These are phyloP conservation scores for Penelope pileata DNA, from an alignment of 2,113 vertebrate species.

Conservation along the genomic window DNA sequence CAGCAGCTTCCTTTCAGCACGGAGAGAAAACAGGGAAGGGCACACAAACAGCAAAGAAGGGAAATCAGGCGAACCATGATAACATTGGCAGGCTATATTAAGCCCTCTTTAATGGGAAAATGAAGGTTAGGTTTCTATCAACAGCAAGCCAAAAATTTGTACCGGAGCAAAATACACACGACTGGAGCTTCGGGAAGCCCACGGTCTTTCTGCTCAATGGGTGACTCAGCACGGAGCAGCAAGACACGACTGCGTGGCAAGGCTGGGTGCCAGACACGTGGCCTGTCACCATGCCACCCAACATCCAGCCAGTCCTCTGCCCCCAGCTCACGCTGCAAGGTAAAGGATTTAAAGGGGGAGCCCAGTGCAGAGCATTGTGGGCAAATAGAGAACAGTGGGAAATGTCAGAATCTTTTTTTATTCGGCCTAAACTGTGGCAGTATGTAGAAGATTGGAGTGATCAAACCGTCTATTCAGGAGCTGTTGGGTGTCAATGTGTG, in stretches of 20 bases:
- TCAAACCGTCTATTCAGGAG: not conserved
- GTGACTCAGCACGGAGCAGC: not conserved
- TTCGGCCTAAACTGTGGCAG: not conserved
- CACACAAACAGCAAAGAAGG: not conserved
- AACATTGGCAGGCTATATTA: not conserved
- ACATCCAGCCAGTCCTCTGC: not conserved
- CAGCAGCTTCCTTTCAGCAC: not conserved
- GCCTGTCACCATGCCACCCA: not conserved
- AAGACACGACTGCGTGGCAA: fast-evolving
- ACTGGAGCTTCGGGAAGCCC: not conserved
- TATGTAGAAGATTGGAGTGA: not conserved
- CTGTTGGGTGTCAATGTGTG: fast-evolving
- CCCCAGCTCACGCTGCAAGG: no score
- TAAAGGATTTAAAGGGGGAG: no score
- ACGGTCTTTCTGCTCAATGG: fast-evolving
- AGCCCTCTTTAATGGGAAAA: not conserved
- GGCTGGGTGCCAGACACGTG: fast-evolving
- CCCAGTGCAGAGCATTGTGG: not conserved
- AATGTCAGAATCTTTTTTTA: not conserved
- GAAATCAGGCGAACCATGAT: not conserved
- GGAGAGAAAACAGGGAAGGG: fast-evolving
- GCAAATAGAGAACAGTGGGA: not conserved
- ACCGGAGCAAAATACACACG: fast-evolving
- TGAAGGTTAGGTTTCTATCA: not conserved
- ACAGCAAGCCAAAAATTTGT: not conserved